phyloP scores from a whole-genome alignment of 1,140 invertebrate species.

The Rhagoletis pomonella region DNA sequence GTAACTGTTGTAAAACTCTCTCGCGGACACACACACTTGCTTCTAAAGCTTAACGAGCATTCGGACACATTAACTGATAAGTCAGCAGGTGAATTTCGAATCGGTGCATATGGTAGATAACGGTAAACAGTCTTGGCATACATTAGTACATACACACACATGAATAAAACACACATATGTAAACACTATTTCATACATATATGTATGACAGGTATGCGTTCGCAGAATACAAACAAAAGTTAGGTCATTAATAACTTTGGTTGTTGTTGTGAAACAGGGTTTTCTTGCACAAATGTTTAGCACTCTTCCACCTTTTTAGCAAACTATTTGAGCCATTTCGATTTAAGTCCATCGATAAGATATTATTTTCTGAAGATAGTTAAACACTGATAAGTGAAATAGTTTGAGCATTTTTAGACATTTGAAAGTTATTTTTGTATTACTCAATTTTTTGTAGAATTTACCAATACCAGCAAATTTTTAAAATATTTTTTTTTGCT shows the following conservation, averaged over 20 bases:
- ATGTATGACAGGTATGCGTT: neutral
- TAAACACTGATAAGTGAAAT: neutral
- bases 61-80: slow-evolving; percentile 4
- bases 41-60: neutral
- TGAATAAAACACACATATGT: neutral
- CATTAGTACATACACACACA: neutral
- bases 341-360: slow-evolving; percentile 26
- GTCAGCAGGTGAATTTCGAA: slow-evolving; percentile 2
- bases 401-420: neutral
- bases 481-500: no score
- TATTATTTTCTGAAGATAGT: neutral
- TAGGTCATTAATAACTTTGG: neutral
- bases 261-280: neutral
- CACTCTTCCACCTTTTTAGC: neutral
- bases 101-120: neutral
- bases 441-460: neutral
- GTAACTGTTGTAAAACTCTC: neutral
- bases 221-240: neutral
- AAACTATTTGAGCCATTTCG: neutral
- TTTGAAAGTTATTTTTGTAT: neutral
- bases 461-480: neutral
- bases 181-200: neutral
- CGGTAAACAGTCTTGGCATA: neutral
- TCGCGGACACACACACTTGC: neutral
- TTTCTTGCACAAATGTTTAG: neutral